Evolutionary conservation across 2,113 vertebrate genomes (phyloP).

Genomic region (Lonchura striata): DNA sequence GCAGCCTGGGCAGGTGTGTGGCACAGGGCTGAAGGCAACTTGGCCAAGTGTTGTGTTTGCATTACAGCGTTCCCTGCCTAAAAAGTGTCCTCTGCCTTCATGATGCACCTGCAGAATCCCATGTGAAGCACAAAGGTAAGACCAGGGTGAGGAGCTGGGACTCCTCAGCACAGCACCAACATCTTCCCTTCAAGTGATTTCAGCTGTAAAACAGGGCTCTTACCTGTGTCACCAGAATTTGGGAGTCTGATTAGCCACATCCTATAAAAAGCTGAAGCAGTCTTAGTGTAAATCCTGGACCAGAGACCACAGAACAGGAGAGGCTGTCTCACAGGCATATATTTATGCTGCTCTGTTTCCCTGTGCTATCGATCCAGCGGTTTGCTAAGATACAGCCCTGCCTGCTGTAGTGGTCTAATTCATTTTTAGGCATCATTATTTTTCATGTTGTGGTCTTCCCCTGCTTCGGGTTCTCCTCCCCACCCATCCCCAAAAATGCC

Average conservation of each 20-base stretch:
- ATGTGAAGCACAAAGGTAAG: background rate
- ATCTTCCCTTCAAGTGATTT: background rate
- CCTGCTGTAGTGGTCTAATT: slow-evolving; percentile 40
- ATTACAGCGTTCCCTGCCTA: background rate
- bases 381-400: slow-evolving; percentile 15
- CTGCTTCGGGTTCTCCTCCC: background rate
- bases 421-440: slow-evolving; percentile 46
- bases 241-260: background rate
- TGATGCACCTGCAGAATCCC: background rate
- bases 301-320: background rate
- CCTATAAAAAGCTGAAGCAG: background rate
- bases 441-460: slow-evolving; percentile 43
- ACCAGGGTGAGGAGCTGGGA: background rate
- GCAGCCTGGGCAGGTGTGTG: background rate
- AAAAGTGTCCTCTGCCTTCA: background rate
- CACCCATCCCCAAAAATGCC: background rate
- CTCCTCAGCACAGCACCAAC: background rate
- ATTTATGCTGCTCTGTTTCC: background rate
- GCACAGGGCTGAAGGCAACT: background rate
- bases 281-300: background rate
- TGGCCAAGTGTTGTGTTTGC: background rate
- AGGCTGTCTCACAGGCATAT: background rate
- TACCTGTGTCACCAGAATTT: background rate
- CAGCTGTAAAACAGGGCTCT: background rate
- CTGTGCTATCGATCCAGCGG: background rate